These are phyloP conservation scores for Simalia tracyae DNA, from an alignment of 2,797 vertebrate species.

Conservation along the genomic window DNA sequence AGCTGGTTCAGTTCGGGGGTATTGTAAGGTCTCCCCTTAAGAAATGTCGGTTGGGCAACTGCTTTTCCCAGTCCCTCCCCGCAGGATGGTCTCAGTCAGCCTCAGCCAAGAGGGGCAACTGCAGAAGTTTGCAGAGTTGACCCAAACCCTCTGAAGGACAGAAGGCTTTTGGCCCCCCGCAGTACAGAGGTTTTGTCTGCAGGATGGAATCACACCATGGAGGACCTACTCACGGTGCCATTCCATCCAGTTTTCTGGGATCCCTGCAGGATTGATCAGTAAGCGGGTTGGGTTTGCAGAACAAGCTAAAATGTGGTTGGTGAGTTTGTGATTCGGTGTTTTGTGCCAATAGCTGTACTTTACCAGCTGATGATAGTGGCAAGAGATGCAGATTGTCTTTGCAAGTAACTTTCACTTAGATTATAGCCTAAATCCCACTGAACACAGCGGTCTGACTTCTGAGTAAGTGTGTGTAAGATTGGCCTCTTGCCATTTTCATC, in stretches of 20 bases:
- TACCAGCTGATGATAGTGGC: not conserved
- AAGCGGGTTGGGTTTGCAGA: not conserved
- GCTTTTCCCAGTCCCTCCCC: not conserved
- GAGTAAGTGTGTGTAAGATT: not conserved
- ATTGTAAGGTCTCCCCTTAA: not conserved
- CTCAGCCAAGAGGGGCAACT: not conserved
- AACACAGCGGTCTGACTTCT: not conserved
- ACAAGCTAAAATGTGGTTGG: not conserved
- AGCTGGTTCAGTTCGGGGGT: not conserved
- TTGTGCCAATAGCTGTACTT: not conserved
- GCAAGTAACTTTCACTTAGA: not conserved
- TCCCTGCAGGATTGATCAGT: not conserved
- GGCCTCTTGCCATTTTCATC: not conserved
- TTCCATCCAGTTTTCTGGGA: not conserved
- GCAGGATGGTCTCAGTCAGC: not conserved
- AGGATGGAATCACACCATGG: not conserved
- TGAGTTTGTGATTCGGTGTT: not conserved
- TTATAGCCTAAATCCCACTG: not conserved
- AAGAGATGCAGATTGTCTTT: not conserved
- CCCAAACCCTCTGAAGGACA: not conserved
- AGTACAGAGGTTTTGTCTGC: not conserved
- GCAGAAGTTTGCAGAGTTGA: not conserved
- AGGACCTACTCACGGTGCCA: not conserved
- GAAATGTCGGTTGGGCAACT: not conserved
- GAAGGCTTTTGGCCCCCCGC: not conserved